Conservation (phyloP, 2,888 invertebrate species). For the Drosophila quasianomalipes region DNA sequence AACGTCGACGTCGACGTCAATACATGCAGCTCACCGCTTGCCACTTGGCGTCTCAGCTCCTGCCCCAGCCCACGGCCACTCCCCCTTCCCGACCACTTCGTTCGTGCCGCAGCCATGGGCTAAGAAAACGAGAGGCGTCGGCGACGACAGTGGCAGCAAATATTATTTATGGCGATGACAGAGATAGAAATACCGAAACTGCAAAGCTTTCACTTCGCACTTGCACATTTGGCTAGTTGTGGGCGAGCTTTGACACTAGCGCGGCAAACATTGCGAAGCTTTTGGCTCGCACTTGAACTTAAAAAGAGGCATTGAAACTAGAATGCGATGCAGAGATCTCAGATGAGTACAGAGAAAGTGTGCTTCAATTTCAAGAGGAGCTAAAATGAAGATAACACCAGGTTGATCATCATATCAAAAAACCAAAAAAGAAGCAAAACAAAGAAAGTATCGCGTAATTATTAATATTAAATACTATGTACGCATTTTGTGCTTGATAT, state of each 20-base stretch:
- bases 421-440: no score
- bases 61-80: not conserved
- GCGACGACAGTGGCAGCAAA: conserved; percentile 40
- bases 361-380: not conserved
- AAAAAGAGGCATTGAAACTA: conserved; percentile 26
- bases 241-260: conserved; percentile 25
- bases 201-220: conserved; percentile 35
- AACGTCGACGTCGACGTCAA: conserved; percentile 32
- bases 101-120: conserved; percentile 6
- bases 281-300: conserved; percentile 45
- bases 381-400: not conserved
- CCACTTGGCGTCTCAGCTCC: conserved; percentile 14
- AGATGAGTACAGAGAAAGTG: no score
- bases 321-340: conserved; percentile 12
- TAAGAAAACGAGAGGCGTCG: conserved; percentile 26
- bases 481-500: not conserved
- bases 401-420: not conserved
- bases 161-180: conserved; percentile 66
- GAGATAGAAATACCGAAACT: conserved; percentile 14
- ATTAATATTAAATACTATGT: not conserved
- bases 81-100: not conserved
- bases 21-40: conserved; percentile 27
- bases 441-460: not conserved
- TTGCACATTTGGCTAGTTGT: conserved; percentile 2
- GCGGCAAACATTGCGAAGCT: conserved; percentile 15